Percentiles rank a stretch among this genome's conserved stretches.
Conservation (phyloP, 2,888 invertebrate species). For the Hetaerina titia region DNA sequence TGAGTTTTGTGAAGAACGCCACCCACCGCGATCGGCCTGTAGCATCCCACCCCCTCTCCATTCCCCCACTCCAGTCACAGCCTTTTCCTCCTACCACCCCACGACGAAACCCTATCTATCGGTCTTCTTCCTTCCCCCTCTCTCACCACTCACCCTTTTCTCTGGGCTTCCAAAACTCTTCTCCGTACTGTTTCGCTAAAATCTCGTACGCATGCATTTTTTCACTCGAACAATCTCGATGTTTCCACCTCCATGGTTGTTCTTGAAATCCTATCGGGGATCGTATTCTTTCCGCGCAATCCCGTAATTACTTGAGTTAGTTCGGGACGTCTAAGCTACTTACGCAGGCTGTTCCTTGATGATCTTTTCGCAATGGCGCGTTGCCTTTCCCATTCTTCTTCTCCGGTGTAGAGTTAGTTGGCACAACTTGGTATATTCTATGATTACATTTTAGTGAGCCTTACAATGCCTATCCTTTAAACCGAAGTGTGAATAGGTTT, state of each 20-base stretch:
- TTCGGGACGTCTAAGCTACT: background rate
- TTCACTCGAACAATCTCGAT: background rate
- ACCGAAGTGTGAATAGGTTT: too few relatives aligned
- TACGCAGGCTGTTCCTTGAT: background rate
- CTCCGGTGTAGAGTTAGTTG: background rate
- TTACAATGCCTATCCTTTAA: background rate
- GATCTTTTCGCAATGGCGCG: background rate
- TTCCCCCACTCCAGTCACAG: background rate
- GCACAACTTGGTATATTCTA: too few relatives aligned
- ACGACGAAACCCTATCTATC: too few relatives aligned
- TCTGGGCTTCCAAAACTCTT: too few relatives aligned
- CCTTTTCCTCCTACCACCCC: too few relatives aligned
- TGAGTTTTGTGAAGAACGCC: background rate
- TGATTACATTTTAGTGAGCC: background rate
- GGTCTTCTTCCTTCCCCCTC: background rate
- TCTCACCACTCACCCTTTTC: background rate
- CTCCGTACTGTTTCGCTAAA: background rate
- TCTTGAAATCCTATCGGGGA: background rate
- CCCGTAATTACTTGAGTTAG: conserved; percentile 23
- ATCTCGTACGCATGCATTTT: background rate
- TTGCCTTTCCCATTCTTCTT: background rate
- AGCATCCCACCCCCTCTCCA: background rate
- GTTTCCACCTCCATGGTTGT: background rate
- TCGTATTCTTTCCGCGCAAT: background rate
- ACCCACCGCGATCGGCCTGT: background rate